Percentiles rank a stretch among this genome's conserved stretches.
Conservation (phyloP, 2,113 vertebrate species). For the Cyanistes caeruleus region DNA sequence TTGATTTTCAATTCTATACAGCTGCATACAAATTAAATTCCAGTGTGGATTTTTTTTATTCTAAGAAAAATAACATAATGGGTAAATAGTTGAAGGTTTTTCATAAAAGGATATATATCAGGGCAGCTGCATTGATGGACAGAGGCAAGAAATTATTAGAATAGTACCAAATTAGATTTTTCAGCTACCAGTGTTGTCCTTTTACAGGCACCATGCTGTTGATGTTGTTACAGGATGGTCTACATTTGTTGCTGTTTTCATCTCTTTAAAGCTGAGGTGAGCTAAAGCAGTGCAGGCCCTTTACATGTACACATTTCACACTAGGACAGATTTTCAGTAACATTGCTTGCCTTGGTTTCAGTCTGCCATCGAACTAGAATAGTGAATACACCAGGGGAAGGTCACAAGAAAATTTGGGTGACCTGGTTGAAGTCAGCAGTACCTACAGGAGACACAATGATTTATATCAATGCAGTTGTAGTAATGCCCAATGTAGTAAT, state of each 20-base stretch:
- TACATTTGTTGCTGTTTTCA: neutral
- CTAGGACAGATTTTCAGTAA: neutral
- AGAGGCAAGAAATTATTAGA: neutral
- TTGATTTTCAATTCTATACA: neutral
- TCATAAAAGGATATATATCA: fast-evolving
- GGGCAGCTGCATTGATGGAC: neutral
- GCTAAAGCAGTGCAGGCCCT: neutral
- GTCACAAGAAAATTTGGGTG: neutral
- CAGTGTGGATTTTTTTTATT: neutral
- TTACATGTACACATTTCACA: neutral
- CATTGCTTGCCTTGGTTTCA: neutral
- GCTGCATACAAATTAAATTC: neutral
- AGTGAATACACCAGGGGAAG: neutral
- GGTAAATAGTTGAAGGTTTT: neutral
- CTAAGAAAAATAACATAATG: neutral
- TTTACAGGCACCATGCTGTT: neutral
- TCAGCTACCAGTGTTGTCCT: neutral
- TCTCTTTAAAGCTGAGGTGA: neutral
- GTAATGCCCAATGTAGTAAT: neutral
- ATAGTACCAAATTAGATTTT: neutral
- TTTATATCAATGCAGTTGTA: neutral
- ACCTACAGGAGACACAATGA: neutral
- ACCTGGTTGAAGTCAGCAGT: neutral
- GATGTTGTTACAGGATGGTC: neutral
- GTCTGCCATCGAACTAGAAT: neutral